phyloP scores from a whole-genome alignment of 2,888 invertebrate genomes.

The Brassicogethes aeneus region DNA sequence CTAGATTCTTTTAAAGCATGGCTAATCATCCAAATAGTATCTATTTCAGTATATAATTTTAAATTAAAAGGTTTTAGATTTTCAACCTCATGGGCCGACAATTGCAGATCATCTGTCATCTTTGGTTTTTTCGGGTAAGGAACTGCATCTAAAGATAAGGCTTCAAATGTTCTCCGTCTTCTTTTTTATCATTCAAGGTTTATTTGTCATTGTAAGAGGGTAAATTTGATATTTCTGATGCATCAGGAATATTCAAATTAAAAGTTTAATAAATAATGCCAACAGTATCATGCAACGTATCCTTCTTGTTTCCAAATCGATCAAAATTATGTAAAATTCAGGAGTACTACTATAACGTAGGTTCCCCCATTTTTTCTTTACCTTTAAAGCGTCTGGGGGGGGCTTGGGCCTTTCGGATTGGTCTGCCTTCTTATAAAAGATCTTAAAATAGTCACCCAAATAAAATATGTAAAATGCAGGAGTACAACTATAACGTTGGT shows the following conservation, averaged over 20 bases:
- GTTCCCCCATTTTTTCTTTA: too few relatives aligned
- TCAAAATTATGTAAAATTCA: too few relatives aligned
- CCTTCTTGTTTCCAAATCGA: conserved; percentile 13
- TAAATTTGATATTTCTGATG: conserved; percentile 14
- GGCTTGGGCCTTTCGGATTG: too few relatives aligned
- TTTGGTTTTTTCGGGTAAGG: conserved; percentile 20
- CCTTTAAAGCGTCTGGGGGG: too few relatives aligned
- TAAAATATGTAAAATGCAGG: too few relatives aligned
- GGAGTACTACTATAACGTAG: too few relatives aligned
- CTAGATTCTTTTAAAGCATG: too few relatives aligned
- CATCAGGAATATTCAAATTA: conserved; percentile 11
- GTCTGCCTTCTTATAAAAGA: too few relatives aligned
- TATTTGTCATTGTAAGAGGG: conserved; percentile 10
- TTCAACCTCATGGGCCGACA: conserved; percentile 17
- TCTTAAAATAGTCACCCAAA: too few relatives aligned
- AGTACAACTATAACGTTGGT: too few relatives aligned
- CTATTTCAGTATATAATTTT: conserved; percentile 7
- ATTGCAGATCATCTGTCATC: conserved; percentile 14
- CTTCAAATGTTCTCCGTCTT: conserved; percentile 21
- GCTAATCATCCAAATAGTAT: conserved; percentile 9
- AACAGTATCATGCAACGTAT: conserved; percentile 11
- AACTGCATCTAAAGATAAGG: conserved; percentile 11
- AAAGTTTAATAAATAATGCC: conserved; percentile 5
- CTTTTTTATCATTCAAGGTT: conserved; percentile 9
- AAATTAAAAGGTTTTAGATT: conserved; percentile 12